These are phyloP conservation scores for Aythya baeri DNA, from an alignment of 2,113 vertebrate genomes.

Conservation along the genomic window DNA sequence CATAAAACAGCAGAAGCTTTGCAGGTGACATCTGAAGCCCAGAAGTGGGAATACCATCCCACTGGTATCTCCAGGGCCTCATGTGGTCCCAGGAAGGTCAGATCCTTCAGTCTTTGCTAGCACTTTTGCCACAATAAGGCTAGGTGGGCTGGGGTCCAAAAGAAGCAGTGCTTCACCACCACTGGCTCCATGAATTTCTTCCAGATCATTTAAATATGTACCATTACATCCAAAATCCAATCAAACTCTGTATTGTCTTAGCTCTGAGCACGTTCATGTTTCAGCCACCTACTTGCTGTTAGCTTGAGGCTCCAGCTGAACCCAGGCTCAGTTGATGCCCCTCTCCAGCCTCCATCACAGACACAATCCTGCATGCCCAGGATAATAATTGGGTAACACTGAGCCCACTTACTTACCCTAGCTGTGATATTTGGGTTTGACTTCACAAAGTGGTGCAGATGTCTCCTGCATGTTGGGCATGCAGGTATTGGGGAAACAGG, in stretches of 20 bases:
- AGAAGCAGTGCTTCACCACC: not conserved
- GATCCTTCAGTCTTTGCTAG: not conserved
- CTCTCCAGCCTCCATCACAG: accelerated
- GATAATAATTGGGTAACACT: not conserved
- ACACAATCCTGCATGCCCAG: accelerated
- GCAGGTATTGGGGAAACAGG: not conserved
- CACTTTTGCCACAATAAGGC: not conserved
- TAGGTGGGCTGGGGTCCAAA: not conserved
- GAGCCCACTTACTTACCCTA: not conserved
- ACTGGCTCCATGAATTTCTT: accelerated
- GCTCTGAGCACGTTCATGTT: not conserved
- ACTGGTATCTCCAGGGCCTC: not conserved
- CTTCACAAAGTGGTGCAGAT: accelerated
- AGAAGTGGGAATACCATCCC: not conserved
- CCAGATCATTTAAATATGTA: not conserved
- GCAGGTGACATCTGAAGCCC: not conserved
- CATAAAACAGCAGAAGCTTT: not conserved
- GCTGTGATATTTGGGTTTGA: not conserved
- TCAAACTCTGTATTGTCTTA: not conserved
- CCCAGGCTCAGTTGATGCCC: not conserved
- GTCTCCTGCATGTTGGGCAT: accelerated
- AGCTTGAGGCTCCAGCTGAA: accelerated
- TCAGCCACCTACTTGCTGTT: not conserved
- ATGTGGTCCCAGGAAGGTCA: accelerated
- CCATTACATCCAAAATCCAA: not conserved